phyloP scores from a whole-genome alignment of 2,113 vertebrate species.

The Coryphaenoides rupestris region DNA sequence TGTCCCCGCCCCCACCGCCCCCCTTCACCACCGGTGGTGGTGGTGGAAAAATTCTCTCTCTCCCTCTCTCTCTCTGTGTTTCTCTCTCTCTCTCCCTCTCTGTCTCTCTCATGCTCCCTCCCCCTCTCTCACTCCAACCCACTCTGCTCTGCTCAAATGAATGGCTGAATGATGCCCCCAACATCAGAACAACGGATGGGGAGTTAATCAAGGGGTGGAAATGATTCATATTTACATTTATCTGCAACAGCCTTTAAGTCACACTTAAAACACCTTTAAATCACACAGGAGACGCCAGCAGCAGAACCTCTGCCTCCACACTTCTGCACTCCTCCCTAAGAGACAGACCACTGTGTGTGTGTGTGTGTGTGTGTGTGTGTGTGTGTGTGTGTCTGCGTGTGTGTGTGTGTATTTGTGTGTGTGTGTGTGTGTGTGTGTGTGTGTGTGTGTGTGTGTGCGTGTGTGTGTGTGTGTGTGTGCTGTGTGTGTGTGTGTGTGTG shows the following conservation, averaged over 20 bases:
- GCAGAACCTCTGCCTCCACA: too few relatives aligned
- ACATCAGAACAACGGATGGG: slow-evolving; percentile 48
- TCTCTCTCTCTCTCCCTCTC: too few relatives aligned
- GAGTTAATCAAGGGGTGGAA: slow-evolving; percentile 47
- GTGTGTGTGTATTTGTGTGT: too few relatives aligned
- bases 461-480: too few relatives aligned
- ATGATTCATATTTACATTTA: slow-evolving; percentile 59
- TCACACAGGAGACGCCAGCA: slow-evolving; percentile 28
- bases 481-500: too few relatives aligned
- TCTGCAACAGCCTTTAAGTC: slow-evolving; percentile 43
- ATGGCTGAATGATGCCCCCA: slow-evolving; percentile 48
- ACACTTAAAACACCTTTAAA: slow-evolving; percentile 16
- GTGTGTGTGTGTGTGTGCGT: too few relatives aligned
- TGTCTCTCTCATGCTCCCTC: too few relatives aligned
- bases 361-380: not conserved
- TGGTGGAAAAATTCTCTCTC: slow-evolving; percentile 43
- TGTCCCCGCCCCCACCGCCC: slow-evolving; percentile 56
- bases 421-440: too few relatives aligned
- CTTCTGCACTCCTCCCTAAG: not conserved
- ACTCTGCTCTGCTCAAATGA: slow-evolving; percentile 5
- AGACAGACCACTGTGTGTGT: not conserved
- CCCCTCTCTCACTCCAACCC: too few relatives aligned
- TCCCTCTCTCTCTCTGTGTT: not conserved
- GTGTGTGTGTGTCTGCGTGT: too few relatives aligned
- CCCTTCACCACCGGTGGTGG: slow-evolving; percentile 56